Conservation (phyloP, 2,797 vertebrate genomes). For the Sternarchorhynchus goeldii region DNA sequence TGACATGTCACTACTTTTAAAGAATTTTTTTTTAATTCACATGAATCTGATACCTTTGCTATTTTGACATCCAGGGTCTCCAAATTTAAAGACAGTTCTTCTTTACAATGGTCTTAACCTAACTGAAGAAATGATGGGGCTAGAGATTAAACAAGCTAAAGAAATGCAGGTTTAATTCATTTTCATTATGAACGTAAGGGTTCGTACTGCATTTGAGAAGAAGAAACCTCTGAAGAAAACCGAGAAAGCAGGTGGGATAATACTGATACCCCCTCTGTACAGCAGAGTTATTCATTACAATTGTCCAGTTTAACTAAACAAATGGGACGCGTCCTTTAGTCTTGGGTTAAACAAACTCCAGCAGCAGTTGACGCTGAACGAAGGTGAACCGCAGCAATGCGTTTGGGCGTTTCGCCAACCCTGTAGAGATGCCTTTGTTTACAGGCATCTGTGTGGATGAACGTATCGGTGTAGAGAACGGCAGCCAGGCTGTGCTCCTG, state of each 20-base stretch:
- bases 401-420: slow-evolving; percentile 26
- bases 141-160: slow-evolving; percentile 9
- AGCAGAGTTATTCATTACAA: slow-evolving; percentile 59
- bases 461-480: neutral
- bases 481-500: neutral
- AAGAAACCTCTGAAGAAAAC: slow-evolving; percentile 3
- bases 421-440: slow-evolving; percentile 20
- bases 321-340: slow-evolving; percentile 60
- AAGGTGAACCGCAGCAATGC: slow-evolving; percentile 41
- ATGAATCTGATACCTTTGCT: neutral
- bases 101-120: neutral
- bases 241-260: neutral
- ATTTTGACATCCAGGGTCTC: neutral
- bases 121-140: neutral
- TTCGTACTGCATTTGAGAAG: neutral
- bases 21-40: neutral
- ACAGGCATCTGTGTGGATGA: slow-evolving; percentile 23
- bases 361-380: slow-evolving; percentile 40
- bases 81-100: neutral
- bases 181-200: neutral
- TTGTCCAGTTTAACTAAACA: slow-evolving; percentile 55
- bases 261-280: slow-evolving; percentile 14
- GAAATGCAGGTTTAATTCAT: neutral
- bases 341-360: slow-evolving; percentile 57
- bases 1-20: slow-evolving; percentile 6